Evolutionary conservation across 2,113 vertebrate species (phyloP).

Genomic region (Dipodomys spectabilis): DNA sequence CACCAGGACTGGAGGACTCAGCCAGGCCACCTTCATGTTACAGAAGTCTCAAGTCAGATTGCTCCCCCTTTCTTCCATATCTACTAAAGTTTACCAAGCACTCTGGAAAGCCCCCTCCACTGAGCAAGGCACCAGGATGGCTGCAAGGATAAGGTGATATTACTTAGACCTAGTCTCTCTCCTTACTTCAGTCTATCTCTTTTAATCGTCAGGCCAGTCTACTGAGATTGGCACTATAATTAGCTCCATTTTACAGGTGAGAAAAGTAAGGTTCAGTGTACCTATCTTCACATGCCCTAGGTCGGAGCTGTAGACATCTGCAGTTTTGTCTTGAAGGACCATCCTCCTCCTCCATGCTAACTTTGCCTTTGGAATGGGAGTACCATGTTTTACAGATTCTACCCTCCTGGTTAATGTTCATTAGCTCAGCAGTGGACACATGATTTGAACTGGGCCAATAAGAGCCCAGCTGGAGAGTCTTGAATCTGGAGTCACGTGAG

Average conservation of each 20-base stretch:
- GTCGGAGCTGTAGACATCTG: background rate
- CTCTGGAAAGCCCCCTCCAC: no score
- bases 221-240: background rate
- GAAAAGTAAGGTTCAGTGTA: background rate
- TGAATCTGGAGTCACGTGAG: background rate
- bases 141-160: no score
- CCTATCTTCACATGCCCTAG: background rate
- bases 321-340: background rate
- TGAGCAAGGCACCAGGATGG: no score
- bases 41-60: background rate
- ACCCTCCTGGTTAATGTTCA: background rate
- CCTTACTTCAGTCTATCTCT: background rate
- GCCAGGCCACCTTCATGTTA: background rate
- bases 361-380: background rate
- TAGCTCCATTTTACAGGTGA: constrained; percentile 13
- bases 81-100: background rate
- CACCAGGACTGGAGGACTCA: background rate
- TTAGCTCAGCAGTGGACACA: background rate
- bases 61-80: background rate
- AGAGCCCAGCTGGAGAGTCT: constrained; percentile 14
- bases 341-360: background rate
- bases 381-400: background rate
- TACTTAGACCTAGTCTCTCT: no score
- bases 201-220: background rate
- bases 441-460: background rate